Base-by-base conservation (phyloP, 1,140 invertebrate genomes). In the Pararge aegeria region DNA sequence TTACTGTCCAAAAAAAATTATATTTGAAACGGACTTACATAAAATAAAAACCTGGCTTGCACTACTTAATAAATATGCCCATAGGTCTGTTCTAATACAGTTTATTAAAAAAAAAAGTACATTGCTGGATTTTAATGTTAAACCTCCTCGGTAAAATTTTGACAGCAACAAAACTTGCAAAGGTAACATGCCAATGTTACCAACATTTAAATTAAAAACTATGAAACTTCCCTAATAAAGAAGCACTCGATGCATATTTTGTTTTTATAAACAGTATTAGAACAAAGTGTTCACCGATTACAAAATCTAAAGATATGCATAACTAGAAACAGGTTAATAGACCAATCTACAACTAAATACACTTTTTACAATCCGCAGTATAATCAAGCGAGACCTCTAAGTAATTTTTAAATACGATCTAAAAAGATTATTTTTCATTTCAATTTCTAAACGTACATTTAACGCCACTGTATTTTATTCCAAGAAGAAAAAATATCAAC, bases 301-400 rank as follows among this genome's bases (percentile, higher is more conserved):
- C 66, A 74, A 81, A 87, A 80, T 83, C 82, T 89, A 87, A 70
- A 82, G 86, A 89, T 89, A 89, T 88, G 83, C 83, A 80, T 84
- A 84, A 78, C 82, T 87, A 85, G 75, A 85, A 87, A 85, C 78
- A 80, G 74, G 76, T 84, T 83, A 87, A 79, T 87, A 84, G 59
- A 78, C 79, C 66, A 64, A 75, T 87, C 86, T 89, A 89, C 78
- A 81, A 83, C 83, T 89, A 89, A 89, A 85, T 88, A 89, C 82
- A 88, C 79, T 89, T 89, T 89, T 83, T 89, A 87, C 83, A 87
- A 78, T 78, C 74, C 78, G 71, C 84, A 79, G 62, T 79, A 82
- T 77, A 69, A 75, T 78, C 70, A 87, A 87, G 82, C 82, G 75
- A 82, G 78, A 78, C 53, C 70, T 73, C 80, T 85, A 84, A 82